Evolutionary conservation across 1,140 invertebrate species (phyloP).

Genomic region (Bombus consobrinus): DNA sequence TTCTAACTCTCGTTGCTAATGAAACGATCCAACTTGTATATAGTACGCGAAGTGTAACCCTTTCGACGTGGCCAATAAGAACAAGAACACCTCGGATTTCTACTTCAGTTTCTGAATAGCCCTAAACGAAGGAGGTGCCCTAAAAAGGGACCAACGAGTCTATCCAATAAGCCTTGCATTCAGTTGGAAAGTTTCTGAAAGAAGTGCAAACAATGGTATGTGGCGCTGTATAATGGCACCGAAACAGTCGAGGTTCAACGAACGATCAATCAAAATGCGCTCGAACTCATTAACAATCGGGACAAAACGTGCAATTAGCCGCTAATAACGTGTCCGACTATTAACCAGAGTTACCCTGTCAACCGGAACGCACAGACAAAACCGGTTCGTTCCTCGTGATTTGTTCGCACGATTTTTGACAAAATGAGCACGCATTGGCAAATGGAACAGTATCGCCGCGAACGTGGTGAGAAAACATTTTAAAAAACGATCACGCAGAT

Average conservation of each 20-base stretch:
- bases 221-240: background rate
- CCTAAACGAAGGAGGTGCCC: background rate
- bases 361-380: slow-evolving; percentile 69
- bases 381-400: slow-evolving; percentile 73
- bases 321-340: slow-evolving; percentile 64
- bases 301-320: slow-evolving; percentile 68
- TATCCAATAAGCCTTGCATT: background rate
- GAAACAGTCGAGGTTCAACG: slow-evolving; percentile 37
- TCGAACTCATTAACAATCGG: slow-evolving; percentile 52
- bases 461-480: slow-evolving; percentile 10
- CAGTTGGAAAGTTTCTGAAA: background rate
- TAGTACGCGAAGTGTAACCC: background rate
- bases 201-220: background rate
- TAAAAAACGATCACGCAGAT: background rate
- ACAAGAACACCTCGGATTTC: background rate
- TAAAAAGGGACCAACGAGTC: background rate
- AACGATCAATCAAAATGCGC: slow-evolving; percentile 53
- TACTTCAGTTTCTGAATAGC: background rate
- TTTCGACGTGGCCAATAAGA: slow-evolving; percentile 11
- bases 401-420: slow-evolving; percentile 35
- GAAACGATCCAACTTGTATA: background rate
- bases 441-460: slow-evolving; percentile 13
- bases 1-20: slow-evolving; percentile 12
- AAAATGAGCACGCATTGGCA: slow-evolving; percentile 13
- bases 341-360: slow-evolving; percentile 61